A percentile compares a stretch with the other conserved stretches of the same genome.
phyloP scores from a whole-genome alignment of 2,888 invertebrate genomes.

The Cyrtodaria siliqua region DNA sequence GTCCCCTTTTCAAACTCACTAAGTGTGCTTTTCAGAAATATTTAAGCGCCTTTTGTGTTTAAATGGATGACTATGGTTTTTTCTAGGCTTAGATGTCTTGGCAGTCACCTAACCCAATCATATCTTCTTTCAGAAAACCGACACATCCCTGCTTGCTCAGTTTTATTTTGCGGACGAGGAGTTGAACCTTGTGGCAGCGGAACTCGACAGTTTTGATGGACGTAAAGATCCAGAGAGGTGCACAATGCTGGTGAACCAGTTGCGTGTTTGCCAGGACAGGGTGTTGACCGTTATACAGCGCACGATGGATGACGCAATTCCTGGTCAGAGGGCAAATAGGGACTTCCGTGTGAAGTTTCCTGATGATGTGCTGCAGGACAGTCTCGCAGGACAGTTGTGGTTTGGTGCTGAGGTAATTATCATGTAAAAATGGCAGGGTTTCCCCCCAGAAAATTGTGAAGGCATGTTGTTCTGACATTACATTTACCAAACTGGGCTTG shows the following conservation, averaged over 20 bases:
- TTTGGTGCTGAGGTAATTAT: slow-evolving; percentile 98
- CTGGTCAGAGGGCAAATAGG: slow-evolving; percentile 94
- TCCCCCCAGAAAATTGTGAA: too few species aligned
- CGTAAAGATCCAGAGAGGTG: slow-evolving; percentile 99
- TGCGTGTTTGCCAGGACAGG: slow-evolving; percentile 91
- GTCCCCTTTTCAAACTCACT: too few species aligned
- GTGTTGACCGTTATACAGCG: slow-evolving; percentile 96
- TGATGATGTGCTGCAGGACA: slow-evolving; percentile 99
- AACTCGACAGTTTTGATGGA: slow-evolving; percentile 99
- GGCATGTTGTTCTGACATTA: too few species aligned
- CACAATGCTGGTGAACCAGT: slow-evolving; percentile 94
- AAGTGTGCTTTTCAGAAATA: too few species aligned
- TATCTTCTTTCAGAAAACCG: slow-evolving; percentile 87
- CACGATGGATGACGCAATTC: slow-evolving; percentile 97
- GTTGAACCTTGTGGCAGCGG: slow-evolving; percentile 96
- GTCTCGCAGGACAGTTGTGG: slow-evolving; percentile 99
- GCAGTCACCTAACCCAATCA: too few species aligned
- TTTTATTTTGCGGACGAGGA: slow-evolving; percentile 99
- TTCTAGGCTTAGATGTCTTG: slow-evolving; percentile 2
- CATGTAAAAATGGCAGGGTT: too few species aligned
- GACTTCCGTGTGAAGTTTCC: slow-evolving; percentile 99
- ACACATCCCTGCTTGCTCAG: slow-evolving; percentile 96
- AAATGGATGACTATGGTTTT: too few species aligned
- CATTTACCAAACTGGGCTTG: too few species aligned
- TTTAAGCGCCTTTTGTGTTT: too few species aligned